Base-by-base conservation (phyloP, 2,113 vertebrate genomes). In the Ursus arctos region DNA sequence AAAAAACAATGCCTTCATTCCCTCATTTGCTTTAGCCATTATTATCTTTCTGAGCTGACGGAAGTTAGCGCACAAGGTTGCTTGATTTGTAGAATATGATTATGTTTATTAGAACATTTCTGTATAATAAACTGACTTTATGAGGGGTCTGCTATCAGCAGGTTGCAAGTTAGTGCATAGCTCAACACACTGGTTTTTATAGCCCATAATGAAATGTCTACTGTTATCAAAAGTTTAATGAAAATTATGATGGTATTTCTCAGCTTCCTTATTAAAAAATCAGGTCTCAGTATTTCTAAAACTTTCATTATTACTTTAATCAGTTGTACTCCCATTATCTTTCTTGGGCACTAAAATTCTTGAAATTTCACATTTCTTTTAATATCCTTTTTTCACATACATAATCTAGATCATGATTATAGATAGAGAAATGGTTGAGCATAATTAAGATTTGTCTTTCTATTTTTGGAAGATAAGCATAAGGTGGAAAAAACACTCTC, bases 251-350 rank as follows among this genome's bases (percentile, higher is more conserved):
- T 97, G 49, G 36, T 69, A 55, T 96, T 94, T 84, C 71, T 95
- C 69, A 55, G 57, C 47, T 97, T 96, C 65, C 87, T 97, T 97
- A 91, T 94, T 97, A 82, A 94, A 97, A 97, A 95, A 84, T 3
- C 22, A 82, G 43, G 28, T 91, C 91, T 97, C 76, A 72, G 8
- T 95, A 71, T 94, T 95, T 97, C 97, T 90, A 77, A 97, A 98
- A 96, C 94, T 95, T 93, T 94, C 61, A 93, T 97, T 95, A 94
- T 97, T 97, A 77, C 94, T 97, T 98, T 98, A 94, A 98, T 98
- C 82, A 97, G 86, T 96, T 95, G 96, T 76, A 5, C 6, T 94
- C 85, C 83, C 36, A 36, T 95, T 95, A 76, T n/a, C 65, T 28
- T 97, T 97, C 36, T 96, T 67, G 88, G 47, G 47, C 88, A 91